Base-by-base conservation (phyloP, 2,113 vertebrate species). In the Hippocampus comes region DNA sequence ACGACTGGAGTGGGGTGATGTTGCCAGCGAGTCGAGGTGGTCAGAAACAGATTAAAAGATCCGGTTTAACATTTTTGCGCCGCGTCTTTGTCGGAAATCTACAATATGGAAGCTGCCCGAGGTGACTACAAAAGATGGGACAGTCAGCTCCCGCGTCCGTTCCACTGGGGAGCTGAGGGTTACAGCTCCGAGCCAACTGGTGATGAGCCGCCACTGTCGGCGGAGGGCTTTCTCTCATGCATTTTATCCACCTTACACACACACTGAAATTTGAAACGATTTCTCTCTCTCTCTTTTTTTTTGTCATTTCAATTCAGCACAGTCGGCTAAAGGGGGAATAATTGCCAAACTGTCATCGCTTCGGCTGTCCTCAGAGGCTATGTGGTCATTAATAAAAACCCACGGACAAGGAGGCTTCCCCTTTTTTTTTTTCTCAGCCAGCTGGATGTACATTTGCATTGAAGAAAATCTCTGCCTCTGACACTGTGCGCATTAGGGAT, bases 61-160 rank as follows among this genome's bases (percentile, higher is more conserved):
- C 21, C 71, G 77, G 72, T 86, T 82, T 73, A 75, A 73, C 67
- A 69, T 82, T 79, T 85, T 67, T 71, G 74, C 59, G 5, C 56
- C 27, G 48, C 42, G 67, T 70, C 42, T 78, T 68, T 74, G 68
- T 74, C 60, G 48, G n/a, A 30, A 72, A 38, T 34, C 65, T 67
- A 11, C 67, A 72, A 68, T 42, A 56, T 67, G 67, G 75, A 60
- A 38, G 74, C 57, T 76, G 75, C 56, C 63, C 2, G 1, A n/a
- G 74, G 60, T 68, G 79, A 74, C 65, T 69, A 78, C 78, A 70
- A 56, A 69, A 72, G 75, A 69, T 63, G 46, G 73, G 67, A 79
- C 78, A n/a, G 73, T n/a, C 41, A 63, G 34, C 73, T 73, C 66
- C 20, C 18, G 17, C 7, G 49, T 53, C 49, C 5, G 18, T 53